A percentile compares a stretch with the other conserved stretches of the same genome.
Conservation (phyloP, 2,797 vertebrate species). For the Furcifer pardalis region DNA sequence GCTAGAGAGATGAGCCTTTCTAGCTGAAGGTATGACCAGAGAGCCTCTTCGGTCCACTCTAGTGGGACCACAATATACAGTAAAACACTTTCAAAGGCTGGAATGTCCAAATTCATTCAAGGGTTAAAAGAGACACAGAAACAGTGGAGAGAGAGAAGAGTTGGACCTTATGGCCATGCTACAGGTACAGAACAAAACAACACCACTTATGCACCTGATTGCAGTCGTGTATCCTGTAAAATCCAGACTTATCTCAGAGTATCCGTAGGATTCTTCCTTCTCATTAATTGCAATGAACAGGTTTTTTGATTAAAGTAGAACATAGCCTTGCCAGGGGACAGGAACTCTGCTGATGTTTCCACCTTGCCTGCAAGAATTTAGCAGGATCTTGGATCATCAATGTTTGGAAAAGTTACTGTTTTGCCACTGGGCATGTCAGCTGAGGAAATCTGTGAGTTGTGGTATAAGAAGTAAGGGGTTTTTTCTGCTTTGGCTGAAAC, state of each 20-base stretch:
- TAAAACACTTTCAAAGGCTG: neutral
- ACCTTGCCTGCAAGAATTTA: neutral
- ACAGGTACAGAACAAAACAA: no score
- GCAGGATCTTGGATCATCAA: neutral
- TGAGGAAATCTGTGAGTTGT: neutral
- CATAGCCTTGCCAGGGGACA: neutral
- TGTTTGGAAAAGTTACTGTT: neutral
- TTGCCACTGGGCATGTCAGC: neutral
- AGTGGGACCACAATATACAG: no score
- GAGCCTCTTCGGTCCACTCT: no score
- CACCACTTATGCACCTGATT: no score
- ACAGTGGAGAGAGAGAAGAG: neutral
- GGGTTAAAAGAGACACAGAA: neutral
- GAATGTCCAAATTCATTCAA: neutral
- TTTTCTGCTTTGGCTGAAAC: neutral
- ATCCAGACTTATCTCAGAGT: neutral
- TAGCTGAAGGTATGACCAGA: no score
- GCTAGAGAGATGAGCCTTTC: no score
- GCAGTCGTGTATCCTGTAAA: neutral
- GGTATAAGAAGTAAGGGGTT: neutral
- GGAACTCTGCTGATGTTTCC: neutral
- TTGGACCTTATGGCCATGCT: no score
- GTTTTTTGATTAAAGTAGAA: neutral
- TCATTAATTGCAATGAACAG: neutral
- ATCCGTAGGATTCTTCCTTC: neutral